Evolutionary conservation across 2,113 vertebrate genomes (phyloP).

Genomic region (Antigone vipio): DNA sequence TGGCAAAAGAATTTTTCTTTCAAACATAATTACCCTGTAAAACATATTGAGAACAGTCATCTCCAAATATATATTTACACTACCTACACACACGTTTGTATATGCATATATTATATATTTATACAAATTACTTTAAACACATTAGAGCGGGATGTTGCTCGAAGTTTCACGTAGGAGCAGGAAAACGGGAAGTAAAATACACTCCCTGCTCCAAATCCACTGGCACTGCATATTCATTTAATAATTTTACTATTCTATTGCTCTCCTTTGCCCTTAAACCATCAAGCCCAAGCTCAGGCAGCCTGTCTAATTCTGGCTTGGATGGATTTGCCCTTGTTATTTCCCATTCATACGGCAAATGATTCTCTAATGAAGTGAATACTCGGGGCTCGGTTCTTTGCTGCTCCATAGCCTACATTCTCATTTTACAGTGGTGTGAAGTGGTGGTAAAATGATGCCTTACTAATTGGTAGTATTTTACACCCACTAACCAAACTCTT

Average conservation of each 20-base stretch:
- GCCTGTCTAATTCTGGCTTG: background rate
- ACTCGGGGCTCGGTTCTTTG: background rate
- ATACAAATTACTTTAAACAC: background rate
- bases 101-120: background rate
- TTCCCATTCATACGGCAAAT: background rate
- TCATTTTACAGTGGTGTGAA: background rate
- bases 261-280: background rate
- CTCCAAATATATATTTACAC: background rate
- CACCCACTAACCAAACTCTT: background rate
- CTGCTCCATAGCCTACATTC: background rate
- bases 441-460: background rate
- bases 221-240: background rate
- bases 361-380: background rate
- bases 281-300: background rate
- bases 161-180: background rate
- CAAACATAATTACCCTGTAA: background rate
- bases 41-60: background rate
- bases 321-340: background rate
- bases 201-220: background rate
- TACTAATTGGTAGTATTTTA: constrained; percentile 25
- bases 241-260: background rate
- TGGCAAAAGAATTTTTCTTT: background rate
- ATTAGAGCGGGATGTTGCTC: background rate
- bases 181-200: background rate
- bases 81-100: background rate